A percentile compares a stretch with the other conserved stretches of the same genome.
These are phyloP conservation scores for Pammene fasciana DNA, from an alignment of 2,888 invertebrate species.

Conservation along the genomic window DNA sequence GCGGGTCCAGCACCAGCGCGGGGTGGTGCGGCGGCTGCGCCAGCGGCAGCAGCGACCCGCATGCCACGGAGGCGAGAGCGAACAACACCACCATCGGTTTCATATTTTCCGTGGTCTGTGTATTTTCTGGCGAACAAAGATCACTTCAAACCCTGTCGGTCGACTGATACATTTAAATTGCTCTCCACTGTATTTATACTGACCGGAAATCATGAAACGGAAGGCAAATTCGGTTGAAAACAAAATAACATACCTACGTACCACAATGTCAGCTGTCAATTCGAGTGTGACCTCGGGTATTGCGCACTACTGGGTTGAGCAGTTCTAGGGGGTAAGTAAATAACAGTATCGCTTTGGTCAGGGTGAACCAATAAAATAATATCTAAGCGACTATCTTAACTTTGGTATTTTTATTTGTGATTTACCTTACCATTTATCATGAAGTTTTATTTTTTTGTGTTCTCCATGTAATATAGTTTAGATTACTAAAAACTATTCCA, in stretches of 20 bases:
- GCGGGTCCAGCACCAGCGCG: slow-evolving; percentile 75
- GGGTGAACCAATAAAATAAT: no score
- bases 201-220: slow-evolving; percentile 43
- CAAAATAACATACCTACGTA: slow-evolving; percentile 59
- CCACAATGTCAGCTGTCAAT: slow-evolving; percentile 78
- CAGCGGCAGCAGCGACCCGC: slow-evolving; percentile 77
- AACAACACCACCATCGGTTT: slow-evolving; percentile 85
- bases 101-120: slow-evolving; percentile 75
- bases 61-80: slow-evolving; percentile 84
- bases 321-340: neutral
- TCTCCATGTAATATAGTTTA: no score
- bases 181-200: slow-evolving; percentile 50
- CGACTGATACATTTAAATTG: slow-evolving; percentile 63
- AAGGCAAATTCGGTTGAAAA: slow-evolving; percentile 61
- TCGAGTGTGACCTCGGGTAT: slow-evolving; percentile 69
- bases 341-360: no score
- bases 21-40: slow-evolving; percentile 77
- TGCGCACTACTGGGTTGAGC: slow-evolving; percentile 56
- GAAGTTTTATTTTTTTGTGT: no score
- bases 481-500: no score
- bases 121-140: slow-evolving; percentile 62
- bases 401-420: no score
- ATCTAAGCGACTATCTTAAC: no score
- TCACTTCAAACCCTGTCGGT: slow-evolving; percentile 69
- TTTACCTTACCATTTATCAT: no score